These are phyloP conservation scores for Dreissena rostriformis DNA, from an alignment of 1,140 invertebrate species.

Conservation along the genomic window DNA sequence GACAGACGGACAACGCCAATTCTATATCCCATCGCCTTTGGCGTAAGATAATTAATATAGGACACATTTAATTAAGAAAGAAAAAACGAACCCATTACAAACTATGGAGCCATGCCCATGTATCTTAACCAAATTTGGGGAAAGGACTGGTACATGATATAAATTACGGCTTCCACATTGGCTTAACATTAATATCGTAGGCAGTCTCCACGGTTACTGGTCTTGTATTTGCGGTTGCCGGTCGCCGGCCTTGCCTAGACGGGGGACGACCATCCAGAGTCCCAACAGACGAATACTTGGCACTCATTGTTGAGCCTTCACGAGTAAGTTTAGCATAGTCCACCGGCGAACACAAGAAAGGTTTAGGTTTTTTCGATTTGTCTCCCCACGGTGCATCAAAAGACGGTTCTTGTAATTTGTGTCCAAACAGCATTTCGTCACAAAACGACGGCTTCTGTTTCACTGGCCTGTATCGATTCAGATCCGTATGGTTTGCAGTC, in stretches of 20 bases:
- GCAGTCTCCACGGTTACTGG: slow-evolving; percentile 64
- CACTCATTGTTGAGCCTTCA: slow-evolving; percentile 48
- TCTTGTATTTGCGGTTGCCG: slow-evolving; percentile 56
- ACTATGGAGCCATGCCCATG: too few species aligned
- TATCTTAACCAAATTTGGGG: too few species aligned
- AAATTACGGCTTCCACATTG: slow-evolving; percentile 48
- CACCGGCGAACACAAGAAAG: slow-evolving; percentile 53
- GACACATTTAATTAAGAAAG: too few species aligned
- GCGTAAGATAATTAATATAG: too few species aligned
- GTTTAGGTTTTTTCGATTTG: slow-evolving; percentile 45
- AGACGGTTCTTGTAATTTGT: slow-evolving; percentile 67
- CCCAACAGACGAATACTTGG: slow-evolving; percentile 49
- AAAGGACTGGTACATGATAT: too few species aligned
- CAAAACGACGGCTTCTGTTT: slow-evolving; percentile 73
- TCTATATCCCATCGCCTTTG: too few species aligned
- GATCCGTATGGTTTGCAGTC: slow-evolving; percentile 18
- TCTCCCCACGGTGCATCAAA: slow-evolving; percentile 75
- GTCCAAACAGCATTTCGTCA: slow-evolving; percentile 75
- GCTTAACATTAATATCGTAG: slow-evolving; percentile 31
- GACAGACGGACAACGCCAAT: too few species aligned
- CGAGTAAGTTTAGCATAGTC: slow-evolving; percentile 47
- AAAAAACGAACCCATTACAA: too few species aligned
- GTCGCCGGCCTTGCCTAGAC: slow-evolving; percentile 63
- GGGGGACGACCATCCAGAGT: slow-evolving; percentile 65
- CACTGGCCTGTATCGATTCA: slow-evolving; percentile 58